Conservation (phyloP, 53 echinoderm and acorn worm genomes). For the Mesocentrotus franciscanus region DNA sequence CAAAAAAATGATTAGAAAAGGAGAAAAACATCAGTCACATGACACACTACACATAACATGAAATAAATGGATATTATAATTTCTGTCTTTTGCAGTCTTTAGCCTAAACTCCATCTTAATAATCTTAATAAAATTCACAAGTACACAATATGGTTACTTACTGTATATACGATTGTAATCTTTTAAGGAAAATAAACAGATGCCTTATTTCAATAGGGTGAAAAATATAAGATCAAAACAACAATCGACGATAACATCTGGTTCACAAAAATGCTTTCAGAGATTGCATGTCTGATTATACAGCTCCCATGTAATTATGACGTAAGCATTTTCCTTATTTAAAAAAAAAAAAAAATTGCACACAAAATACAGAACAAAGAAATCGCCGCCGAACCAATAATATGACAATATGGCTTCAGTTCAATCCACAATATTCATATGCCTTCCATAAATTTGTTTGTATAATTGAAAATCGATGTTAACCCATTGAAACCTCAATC, state of each 20-base stretch:
- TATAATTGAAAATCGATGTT: no score
- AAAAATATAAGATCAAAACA: neutral
- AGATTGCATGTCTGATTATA: neutral
- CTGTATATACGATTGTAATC: neutral
- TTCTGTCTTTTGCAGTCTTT: neutral
- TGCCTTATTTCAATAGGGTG: neutral
- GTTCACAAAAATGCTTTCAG: neutral
- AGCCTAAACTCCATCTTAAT: neutral
- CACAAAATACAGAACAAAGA: neutral
- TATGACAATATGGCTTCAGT: conserved; percentile 3
- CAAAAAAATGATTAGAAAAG: neutral
- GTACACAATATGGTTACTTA: neutral
- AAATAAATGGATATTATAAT: neutral
- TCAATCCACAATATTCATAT: neutral
- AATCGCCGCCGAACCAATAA: neutral
- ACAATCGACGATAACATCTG: neutral
- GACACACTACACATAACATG: neutral
- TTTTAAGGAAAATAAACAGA: neutral
- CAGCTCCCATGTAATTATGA: neutral
- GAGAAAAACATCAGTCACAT: conserved; percentile 40
- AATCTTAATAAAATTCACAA: neutral
- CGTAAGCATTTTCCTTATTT: neutral
- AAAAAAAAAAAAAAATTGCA: neutral
- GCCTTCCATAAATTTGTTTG: no score
- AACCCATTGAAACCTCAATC: no score